These are phyloP conservation scores for Lacanobia wlatinum DNA, from an alignment of 2,888 invertebrate species.

Conservation along the genomic window DNA sequence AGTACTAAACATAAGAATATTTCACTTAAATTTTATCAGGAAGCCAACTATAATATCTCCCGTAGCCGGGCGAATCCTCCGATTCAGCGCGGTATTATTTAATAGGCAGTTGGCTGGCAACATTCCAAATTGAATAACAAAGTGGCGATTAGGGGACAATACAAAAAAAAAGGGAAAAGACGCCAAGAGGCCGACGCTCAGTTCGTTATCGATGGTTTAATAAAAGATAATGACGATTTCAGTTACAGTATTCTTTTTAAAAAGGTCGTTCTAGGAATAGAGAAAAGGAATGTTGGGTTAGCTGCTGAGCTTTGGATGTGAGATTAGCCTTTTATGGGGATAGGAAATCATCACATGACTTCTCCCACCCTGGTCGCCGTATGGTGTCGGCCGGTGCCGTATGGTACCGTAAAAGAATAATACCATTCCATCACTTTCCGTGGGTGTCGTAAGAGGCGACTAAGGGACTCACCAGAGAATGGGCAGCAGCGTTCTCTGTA, in stretches of 20 bases:
- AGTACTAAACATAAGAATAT: conserved; percentile 30
- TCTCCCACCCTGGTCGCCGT: too few species aligned
- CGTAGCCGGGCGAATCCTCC: conserved; percentile 47
- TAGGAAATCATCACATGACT: too few species aligned
- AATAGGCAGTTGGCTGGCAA: conserved; percentile 78
- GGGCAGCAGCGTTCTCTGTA: too few species aligned
- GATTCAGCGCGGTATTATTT: conserved; percentile 74
- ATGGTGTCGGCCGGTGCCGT: too few species aligned
- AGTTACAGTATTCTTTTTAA: conserved; percentile 56
- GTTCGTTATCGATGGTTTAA: conserved; percentile 67
- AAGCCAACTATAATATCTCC: conserved; percentile 50
- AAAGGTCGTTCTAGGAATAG: conserved; percentile 44
- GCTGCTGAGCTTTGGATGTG: conserved; percentile 3
- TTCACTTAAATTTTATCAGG: conserved; percentile 31
- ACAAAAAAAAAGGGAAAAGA: conserved; percentile 72
- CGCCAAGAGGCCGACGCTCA: conserved; percentile 61
- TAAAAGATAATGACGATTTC: conserved; percentile 61
- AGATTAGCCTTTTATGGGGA: neutral
- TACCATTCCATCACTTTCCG: too few species aligned
- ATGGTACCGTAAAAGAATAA: too few species aligned
- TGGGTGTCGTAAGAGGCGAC: too few species aligned
- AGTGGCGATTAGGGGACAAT: conserved; percentile 82
- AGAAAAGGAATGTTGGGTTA: conserved; percentile 43
- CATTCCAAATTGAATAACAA: conserved; percentile 85
- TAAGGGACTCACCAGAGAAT: too few species aligned